Evolutionary conservation across 2,888 invertebrate genomes (phyloP), one percentile per base, ranked within the genome.

Genomic region (Pyrochroa serraticornis): DNA sequence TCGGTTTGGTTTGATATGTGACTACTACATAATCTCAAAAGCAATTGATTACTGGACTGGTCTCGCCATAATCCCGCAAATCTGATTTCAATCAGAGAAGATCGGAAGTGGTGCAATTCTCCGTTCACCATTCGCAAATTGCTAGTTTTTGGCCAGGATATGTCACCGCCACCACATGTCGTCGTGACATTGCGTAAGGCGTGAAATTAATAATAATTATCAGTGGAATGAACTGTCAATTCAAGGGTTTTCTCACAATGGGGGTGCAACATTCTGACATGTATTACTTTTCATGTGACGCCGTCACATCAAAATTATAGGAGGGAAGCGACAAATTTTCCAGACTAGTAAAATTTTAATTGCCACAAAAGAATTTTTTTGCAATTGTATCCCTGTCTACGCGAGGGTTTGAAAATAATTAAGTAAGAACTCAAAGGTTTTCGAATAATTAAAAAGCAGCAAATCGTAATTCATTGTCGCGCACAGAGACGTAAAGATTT

Each of bases 161-260:
- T 59, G 66, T 68, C 66, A 68, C 52, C 52, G 55, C 51, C 66
- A 68, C 64, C 68, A 66, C 67, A 65, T 67, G 67, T 64, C 62
- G 49, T 60, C 60, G 63, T 68, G 70, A 68, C 70, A 66, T 74
- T 73, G 74, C 70, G 70, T 71, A 75, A 76, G 71, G 75, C 76
- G 73, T 75, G 71, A 77, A 78, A 77, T 77, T 74, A 76, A 76
- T 75, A 76, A 73, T 76, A 77, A 77, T 78, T 77, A 77, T 74
- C 60, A 76, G 70, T 72, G 71, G 73, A 76, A 74, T 75, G 75
- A 75, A 74, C 75, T 77, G 78, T 77, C 77, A 76, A 75, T 77
- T 75, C 70, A 70, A 75, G 76, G 75, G 75, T 75, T 75, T 76
- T 73, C 70, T 70, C 70, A 68, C 66, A 68, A 61, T 68, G 68